Conservation (phyloP, 2,797 vertebrate species). For the Balearica regulorum region DNA sequence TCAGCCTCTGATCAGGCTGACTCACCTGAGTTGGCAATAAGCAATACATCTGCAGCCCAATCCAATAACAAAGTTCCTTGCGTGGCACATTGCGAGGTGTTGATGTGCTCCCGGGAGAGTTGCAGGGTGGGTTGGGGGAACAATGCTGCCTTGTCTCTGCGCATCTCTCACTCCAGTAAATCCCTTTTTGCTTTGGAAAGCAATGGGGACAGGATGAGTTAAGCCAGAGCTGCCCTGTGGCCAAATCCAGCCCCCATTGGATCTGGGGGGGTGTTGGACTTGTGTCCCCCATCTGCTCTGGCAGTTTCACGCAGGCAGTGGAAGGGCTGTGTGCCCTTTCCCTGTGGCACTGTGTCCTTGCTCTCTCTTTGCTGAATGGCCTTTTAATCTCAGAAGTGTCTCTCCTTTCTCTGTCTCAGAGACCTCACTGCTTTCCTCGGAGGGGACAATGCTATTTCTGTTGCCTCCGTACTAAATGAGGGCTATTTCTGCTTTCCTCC, state of each 20-base stretch:
- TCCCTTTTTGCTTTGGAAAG: not conserved
- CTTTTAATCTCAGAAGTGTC: not conserved
- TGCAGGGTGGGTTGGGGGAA: not conserved
- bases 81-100: not conserved
- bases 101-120: not conserved
- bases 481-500: not conserved
- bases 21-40: slow-evolving; percentile 36
- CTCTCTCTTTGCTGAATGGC: not conserved
- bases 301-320: not conserved
- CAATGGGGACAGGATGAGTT: not conserved
- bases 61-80: not conserved
- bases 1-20: not conserved
- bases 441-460: not conserved
- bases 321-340: not conserved
- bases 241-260: accelerated
- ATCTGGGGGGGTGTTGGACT: not conserved
- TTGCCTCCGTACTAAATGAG: not conserved
- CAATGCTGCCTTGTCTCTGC: not conserved
- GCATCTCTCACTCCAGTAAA: not conserved
- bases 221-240: not conserved
- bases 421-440: not conserved
- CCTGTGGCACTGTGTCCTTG: not conserved
- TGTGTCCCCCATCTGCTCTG: accelerated
- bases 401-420: not conserved
- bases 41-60: not conserved